These are phyloP conservation scores for Morpho deidamia DNA, from an alignment of 2,888 invertebrate species.

Conservation along the genomic window DNA sequence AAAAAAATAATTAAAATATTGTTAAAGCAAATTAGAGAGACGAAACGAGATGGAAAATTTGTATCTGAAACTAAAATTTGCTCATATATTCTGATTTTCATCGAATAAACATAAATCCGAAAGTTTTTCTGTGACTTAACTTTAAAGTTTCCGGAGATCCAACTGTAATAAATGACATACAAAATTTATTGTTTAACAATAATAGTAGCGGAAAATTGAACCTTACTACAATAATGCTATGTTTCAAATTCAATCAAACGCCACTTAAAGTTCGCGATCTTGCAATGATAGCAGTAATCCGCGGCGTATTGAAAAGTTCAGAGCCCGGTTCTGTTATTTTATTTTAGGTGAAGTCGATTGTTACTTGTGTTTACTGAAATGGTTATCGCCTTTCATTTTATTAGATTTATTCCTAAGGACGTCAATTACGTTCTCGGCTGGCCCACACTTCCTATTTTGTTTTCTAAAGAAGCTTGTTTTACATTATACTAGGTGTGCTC, in stretches of 20 bases:
- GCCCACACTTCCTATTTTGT: conserved; percentile 34
- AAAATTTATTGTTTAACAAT: conserved; percentile 39
- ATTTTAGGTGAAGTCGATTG: conserved; percentile 20
- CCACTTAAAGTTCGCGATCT: conserved; percentile 29
- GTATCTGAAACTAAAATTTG: too few relatives aligned
- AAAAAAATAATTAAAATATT: too few relatives aligned
- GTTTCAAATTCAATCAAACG: conserved; percentile 31
- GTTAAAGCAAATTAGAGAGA: too few relatives aligned
- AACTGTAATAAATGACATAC: conserved; percentile 49
- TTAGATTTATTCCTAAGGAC: conserved; percentile 32
- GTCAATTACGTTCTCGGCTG: conserved; percentile 39
- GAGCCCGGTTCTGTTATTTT: conserved; percentile 26
- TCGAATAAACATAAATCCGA: too few relatives aligned
- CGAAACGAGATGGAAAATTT: too few relatives aligned
- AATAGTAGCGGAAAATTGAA: conserved; percentile 24
- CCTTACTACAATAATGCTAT: conserved; percentile 30
- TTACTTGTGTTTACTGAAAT: conserved; percentile 19
- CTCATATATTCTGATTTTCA: too few relatives aligned
- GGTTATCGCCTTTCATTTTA: conserved; percentile 27
- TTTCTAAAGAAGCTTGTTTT: background rate
- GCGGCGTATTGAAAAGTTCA: conserved; percentile 34
- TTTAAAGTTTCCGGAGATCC: conserved; percentile 51
- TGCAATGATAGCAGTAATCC: conserved; percentile 43
- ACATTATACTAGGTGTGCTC: too few relatives aligned
- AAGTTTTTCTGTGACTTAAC: conserved; percentile 33